phyloP scores from a whole-genome alignment of 2,888 invertebrate genomes.

The Adela reaumurella region DNA sequence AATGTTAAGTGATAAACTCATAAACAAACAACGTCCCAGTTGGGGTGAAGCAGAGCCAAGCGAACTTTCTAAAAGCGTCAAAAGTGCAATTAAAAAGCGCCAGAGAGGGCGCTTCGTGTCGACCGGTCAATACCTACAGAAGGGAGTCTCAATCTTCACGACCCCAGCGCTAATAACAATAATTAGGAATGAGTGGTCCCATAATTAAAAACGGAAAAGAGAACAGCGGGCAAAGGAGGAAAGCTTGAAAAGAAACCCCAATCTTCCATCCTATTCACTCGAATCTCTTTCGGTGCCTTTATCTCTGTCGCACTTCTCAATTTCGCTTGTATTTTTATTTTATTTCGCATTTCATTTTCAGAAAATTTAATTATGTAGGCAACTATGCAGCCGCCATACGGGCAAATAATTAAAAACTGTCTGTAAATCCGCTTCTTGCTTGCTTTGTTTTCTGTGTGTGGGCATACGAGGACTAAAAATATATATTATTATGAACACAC shows the following conservation, averaged over 20 bases:
- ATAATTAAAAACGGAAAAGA: slow-evolving; percentile 60
- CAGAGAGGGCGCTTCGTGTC: slow-evolving; percentile 36
- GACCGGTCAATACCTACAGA: slow-evolving; percentile 49
- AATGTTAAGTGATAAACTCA: too few relatives aligned
- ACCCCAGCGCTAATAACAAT: slow-evolving; percentile 57
- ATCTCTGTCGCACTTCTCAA: slow-evolving; percentile 29
- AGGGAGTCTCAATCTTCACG: slow-evolving; percentile 54
- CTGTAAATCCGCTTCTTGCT: too few relatives aligned
- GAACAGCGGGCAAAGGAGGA: slow-evolving; percentile 44
- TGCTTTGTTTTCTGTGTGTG: too few relatives aligned
- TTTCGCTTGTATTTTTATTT: slow-evolving; percentile 35
- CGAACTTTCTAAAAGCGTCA: slow-evolving; percentile 26
- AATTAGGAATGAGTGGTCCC: slow-evolving; percentile 60
- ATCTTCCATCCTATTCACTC: slow-evolving; percentile 15
- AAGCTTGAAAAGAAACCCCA: slow-evolving; percentile 23
- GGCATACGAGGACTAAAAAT: too few relatives aligned
- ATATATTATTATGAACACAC: too few relatives aligned
- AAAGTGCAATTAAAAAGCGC: slow-evolving; percentile 51
- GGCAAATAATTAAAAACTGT: too few relatives aligned
- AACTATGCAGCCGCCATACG: not conserved
- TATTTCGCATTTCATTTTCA: not conserved
- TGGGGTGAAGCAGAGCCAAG: too few relatives aligned
- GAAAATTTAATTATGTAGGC: not conserved
- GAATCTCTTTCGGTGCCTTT: slow-evolving; percentile 21
- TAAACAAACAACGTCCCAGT: too few relatives aligned